Conservation (phyloP, 2,797 vertebrate species). For the Leptodactylus fallax region DNA sequence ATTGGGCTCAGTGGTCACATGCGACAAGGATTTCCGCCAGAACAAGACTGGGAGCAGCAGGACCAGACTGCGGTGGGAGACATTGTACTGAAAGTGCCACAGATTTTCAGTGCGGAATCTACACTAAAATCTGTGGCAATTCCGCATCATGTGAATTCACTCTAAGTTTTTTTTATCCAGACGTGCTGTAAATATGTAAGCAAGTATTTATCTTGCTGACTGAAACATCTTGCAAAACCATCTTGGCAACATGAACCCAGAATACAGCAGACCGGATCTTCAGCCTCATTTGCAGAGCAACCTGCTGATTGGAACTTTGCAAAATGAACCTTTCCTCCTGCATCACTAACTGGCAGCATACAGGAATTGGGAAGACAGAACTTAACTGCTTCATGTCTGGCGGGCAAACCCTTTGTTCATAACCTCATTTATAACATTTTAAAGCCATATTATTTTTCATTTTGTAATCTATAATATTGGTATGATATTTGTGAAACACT, state of each 20-base stretch:
- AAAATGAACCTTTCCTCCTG: constrained; percentile 9
- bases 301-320: background rate
- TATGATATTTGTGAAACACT: too few species aligned
- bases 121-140: background rate
- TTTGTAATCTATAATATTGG: background rate
- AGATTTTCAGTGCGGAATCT: background rate
- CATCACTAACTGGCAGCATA: background rate
- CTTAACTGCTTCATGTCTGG: background rate
- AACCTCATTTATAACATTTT: background rate
- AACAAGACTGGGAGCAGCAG: too few species aligned
- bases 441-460: background rate
- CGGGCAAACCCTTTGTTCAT: background rate
- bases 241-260: background rate
- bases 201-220: background rate
- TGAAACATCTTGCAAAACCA: background rate
- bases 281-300: constrained; percentile 36
- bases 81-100: background rate
- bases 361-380: background rate
- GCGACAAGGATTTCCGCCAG: too few species aligned
- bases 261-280: background rate
- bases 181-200: background rate
- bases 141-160: background rate
- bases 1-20: too few species aligned
- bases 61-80: too few species aligned
- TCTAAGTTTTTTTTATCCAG: background rate